Conservation (phyloP, 2,113 vertebrate species). For the Crypturellus undulatus region DNA sequence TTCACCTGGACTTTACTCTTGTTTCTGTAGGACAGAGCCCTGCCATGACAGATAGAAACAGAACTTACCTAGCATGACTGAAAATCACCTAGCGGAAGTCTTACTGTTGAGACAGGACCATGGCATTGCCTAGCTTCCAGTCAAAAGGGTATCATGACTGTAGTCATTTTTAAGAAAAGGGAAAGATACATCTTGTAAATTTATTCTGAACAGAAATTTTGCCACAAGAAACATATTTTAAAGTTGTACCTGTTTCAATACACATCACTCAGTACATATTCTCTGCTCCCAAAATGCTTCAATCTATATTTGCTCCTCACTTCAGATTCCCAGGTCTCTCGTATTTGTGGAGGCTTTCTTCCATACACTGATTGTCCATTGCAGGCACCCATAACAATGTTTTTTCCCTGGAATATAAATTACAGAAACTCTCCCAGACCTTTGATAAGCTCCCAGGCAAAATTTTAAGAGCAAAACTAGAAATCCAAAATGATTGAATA, state of each 20-base stretch:
- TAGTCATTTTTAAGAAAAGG: background rate
- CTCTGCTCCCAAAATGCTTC: background rate
- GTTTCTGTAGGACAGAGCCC: background rate
- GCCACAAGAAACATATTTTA: background rate
- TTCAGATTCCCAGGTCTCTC: background rate
- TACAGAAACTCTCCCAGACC: constrained; percentile 36
- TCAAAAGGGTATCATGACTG: background rate
- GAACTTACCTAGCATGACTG: too few relatives aligned
- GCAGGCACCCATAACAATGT: background rate
- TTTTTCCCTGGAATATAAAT: constrained; percentile 26
- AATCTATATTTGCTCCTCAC: background rate
- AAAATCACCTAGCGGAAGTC: background rate
- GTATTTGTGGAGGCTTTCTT: background rate
- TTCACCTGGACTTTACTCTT: background rate
- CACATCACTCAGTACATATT: background rate
- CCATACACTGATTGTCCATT: background rate
- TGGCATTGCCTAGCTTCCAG: background rate
- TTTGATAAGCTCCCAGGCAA: constrained; percentile 42
- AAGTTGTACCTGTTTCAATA: background rate
- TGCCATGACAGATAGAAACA: background rate
- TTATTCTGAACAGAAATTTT: background rate
- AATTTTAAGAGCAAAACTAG: constrained; percentile 39
- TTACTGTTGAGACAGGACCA: background rate
- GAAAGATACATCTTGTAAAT: too few relatives aligned
- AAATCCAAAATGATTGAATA: constrained; percentile 59